Conservation (phyloP, 1,140 invertebrate genomes). For the Uloborus diversus region DNA sequence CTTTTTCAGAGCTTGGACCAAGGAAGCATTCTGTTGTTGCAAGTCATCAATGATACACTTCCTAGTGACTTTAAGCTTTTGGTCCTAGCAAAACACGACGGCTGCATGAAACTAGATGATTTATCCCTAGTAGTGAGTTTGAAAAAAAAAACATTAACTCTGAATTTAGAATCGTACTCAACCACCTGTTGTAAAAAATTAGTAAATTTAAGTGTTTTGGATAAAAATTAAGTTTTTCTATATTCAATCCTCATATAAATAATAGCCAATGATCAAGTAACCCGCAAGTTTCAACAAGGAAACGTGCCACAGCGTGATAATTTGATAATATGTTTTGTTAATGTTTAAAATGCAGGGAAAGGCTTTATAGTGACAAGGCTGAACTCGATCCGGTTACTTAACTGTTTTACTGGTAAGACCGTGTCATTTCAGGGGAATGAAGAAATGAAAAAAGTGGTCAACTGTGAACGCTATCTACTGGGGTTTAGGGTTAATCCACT, state of each 20-base stretch:
- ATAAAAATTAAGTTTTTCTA: not conserved
- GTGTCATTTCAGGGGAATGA: too few species aligned
- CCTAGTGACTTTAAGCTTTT: not conserved
- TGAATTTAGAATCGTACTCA: not conserved
- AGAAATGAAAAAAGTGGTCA: too few species aligned
- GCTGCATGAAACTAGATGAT: constrained; percentile 9
- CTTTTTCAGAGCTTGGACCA: not conserved
- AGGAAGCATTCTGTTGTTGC: not conserved
- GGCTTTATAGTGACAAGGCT: too few species aligned
- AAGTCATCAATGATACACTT: not conserved
- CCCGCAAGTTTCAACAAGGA: not conserved
- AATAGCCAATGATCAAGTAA: not conserved
- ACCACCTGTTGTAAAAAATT: too few species aligned
- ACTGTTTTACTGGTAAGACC: too few species aligned
- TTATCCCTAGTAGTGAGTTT: constrained; percentile 10
- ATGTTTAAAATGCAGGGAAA: too few species aligned
- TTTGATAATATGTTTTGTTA: not conserved
- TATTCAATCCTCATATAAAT: not conserved
- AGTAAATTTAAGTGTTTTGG: too few species aligned
- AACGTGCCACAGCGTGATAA: not conserved
- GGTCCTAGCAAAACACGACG: not conserved
- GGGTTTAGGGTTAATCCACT: too few species aligned
- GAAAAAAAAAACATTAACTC: not conserved
- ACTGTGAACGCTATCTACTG: too few species aligned
- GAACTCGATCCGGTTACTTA: too few species aligned